phyloP scores from a whole-genome alignment of 2,113 vertebrate species.

The Channa maculata region DNA sequence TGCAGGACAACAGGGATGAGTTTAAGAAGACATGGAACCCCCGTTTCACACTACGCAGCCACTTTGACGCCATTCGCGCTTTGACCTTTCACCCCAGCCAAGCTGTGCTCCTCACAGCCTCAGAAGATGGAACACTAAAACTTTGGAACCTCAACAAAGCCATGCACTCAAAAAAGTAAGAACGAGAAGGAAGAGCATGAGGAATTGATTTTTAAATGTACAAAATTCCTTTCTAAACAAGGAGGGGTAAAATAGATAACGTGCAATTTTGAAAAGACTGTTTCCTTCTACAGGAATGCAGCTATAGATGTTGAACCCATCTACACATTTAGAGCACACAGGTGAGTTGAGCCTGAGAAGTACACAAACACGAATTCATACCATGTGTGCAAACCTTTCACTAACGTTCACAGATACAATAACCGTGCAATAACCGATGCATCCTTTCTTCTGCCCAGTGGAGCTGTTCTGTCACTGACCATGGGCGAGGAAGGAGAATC shows the following conservation, averaged over 20 bases:
- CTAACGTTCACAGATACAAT: neutral
- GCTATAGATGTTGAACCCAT: slow-evolving; percentile 92
- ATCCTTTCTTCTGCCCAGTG: slow-evolving; percentile 77
- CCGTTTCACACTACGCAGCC: slow-evolving; percentile 91
- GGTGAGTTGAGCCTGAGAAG: slow-evolving; percentile 74
- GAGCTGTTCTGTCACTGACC: slow-evolving; percentile 87
- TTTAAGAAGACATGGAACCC: slow-evolving; percentile 94
- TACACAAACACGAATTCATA: neutral
- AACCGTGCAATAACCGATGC: neutral
- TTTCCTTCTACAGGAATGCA: slow-evolving; percentile 82
- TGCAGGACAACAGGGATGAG: slow-evolving; percentile 89
- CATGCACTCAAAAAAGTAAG: slow-evolving; percentile 91
- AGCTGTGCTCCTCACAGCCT: slow-evolving; percentile 89
- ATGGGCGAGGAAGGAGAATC: slow-evolving; percentile 86
- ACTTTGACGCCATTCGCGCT: slow-evolving; percentile 91
- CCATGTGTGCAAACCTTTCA: neutral
- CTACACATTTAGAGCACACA: slow-evolving; percentile 93
- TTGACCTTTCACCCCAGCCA: slow-evolving; percentile 91
- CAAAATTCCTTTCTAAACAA: neutral
- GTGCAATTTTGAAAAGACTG: neutral
- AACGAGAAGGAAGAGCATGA: neutral
- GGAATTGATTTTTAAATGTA: neutral
- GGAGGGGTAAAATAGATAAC: neutral
- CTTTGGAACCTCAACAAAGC: slow-evolving; percentile 96
- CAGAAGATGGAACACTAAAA: slow-evolving; percentile 92